These are phyloP conservation scores for Labia minor DNA, from an alignment of 2,888 invertebrate species.

Conservation along the genomic window DNA sequence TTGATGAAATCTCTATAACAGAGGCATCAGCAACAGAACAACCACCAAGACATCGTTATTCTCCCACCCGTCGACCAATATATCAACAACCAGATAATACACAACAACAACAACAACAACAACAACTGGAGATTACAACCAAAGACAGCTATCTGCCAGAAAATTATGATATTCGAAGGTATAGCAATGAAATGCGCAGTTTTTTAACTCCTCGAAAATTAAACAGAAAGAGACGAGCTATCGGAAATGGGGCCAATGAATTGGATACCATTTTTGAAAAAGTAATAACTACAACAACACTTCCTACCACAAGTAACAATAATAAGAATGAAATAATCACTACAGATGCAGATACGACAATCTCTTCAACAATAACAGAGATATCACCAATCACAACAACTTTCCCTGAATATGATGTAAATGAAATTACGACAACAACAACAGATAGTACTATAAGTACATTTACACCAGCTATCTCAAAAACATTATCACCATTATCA, in stretches of 20 bases:
- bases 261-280: slow-evolving; percentile 42
- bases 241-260: slow-evolving; percentile 39
- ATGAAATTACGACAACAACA: slow-evolving; percentile 19
- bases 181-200: slow-evolving; percentile 21
- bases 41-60: background rate
- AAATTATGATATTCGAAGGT: slow-evolving; percentile 13
- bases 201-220: slow-evolving; percentile 16
- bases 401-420: background rate
- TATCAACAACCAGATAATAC: slow-evolving; percentile 14
- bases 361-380: slow-evolving; percentile 9
- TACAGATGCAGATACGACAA: slow-evolving; percentile 17
- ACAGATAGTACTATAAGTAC: too few relatives aligned
- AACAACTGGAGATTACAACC: background rate
- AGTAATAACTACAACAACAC: slow-evolving; percentile 24
- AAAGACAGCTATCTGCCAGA: background rate
- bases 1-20: background rate
- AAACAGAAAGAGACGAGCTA: slow-evolving; percentile 32
- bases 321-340: slow-evolving; percentile 25
- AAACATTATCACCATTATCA: background rate
- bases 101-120: background rate
- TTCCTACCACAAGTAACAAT: slow-evolving; percentile 23
- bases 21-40: background rate
- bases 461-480: too few relatives aligned
- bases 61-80: background rate
- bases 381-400: slow-evolving; percentile 8